Evolutionary conservation across 1,140 invertebrate species (phyloP).

Genomic region (Pristionchus pacificus): DNA sequence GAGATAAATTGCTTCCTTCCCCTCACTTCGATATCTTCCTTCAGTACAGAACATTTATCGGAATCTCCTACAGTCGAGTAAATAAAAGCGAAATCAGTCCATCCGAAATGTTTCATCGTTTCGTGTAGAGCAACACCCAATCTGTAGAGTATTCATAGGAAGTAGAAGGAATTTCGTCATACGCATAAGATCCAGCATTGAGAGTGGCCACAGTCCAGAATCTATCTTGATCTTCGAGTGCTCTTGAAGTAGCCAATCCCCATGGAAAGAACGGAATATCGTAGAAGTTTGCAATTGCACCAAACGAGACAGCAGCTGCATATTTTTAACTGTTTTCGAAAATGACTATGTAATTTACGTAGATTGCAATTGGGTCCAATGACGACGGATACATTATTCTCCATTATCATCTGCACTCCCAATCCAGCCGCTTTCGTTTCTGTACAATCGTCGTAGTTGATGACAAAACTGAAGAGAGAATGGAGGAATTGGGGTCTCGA

Average conservation of each 20-base stretch:
- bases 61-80: background rate
- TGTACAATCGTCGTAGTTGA: constrained; percentile 16
- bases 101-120: background rate
- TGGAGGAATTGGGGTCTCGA: too few species aligned
- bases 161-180: too few species aligned
- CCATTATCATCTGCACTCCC: constrained; percentile 15
- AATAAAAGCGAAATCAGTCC: background rate
- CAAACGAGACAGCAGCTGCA: background rate
- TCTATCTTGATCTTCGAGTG: background rate
- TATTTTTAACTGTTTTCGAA: too few species aligned
- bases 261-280: background rate
- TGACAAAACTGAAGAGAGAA: constrained; percentile 16
- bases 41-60: background rate
- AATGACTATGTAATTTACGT: background rate
- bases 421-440: constrained; percentile 20
- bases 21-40: background rate
- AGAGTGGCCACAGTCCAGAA: background rate
- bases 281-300: background rate
- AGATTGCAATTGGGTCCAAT: constrained; percentile 24
- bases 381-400: constrained; percentile 17
- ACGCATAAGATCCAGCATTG: background rate
- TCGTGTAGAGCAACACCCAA: background rate
- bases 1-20: background rate
- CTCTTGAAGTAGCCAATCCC: background rate
- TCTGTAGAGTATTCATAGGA: background rate